A percentile compares a stretch with the other conserved stretches of the same genome.
Conservation (phyloP, 2,797 vertebrate species). For the Morus bassanus region DNA sequence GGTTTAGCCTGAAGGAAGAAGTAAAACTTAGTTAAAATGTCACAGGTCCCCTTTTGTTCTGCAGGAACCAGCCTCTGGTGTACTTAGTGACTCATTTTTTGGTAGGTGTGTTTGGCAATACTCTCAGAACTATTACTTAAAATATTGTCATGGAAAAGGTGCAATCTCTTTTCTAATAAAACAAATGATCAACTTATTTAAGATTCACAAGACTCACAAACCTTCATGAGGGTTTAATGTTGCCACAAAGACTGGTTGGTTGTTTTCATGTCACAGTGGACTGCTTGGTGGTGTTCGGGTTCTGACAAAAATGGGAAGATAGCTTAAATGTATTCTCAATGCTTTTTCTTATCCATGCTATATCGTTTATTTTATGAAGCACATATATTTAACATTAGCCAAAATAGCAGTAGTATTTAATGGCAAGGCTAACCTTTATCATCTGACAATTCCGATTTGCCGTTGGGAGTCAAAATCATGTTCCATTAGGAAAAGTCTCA, state of each 20-base stretch:
- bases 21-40: slow-evolving; percentile 38
- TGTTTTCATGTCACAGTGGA: neutral
- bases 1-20: slow-evolving; percentile 4
- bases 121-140: neutral
- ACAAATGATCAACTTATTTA: neutral
- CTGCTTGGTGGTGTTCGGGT: neutral
- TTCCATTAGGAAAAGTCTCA: slow-evolving; percentile 55
- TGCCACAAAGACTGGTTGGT: neutral
- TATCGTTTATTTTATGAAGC: neutral
- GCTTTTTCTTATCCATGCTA: neutral
- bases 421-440: slow-evolving; percentile 15
- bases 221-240: neutral
- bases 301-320: neutral
- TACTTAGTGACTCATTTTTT: slow-evolving; percentile 30
- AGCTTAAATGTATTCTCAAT: neutral
- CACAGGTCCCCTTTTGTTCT: slow-evolving; percentile 3
- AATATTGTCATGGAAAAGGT: neutral
- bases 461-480: slow-evolving; percentile 40
- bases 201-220: neutral
- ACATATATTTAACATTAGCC: neutral
- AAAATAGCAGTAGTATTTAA: neutral
- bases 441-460: slow-evolving; percentile 38
- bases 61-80: neutral
- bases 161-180: neutral
- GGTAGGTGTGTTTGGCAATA: neutral